Conservation (phyloP, 2,888 invertebrate species). For the Ganaspis brasiliensis region DNA sequence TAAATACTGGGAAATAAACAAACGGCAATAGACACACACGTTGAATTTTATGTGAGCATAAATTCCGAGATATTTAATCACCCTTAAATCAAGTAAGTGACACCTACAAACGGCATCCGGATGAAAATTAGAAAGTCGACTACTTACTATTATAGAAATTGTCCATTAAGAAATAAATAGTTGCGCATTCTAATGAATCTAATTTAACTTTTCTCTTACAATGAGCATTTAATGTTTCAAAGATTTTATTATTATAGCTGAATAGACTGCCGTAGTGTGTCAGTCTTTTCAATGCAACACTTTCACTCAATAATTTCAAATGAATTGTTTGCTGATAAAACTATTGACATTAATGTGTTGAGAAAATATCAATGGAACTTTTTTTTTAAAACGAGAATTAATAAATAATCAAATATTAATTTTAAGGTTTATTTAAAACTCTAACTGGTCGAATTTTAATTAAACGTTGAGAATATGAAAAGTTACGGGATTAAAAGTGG, state of each 20-base stretch:
- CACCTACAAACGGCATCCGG: slow-evolving; percentile 31
- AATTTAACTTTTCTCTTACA: not conserved
- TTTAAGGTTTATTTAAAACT: too few relatives aligned
- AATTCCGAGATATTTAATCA: slow-evolving; percentile 28
- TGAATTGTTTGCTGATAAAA: too few relatives aligned
- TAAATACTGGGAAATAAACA: slow-evolving; percentile 40
- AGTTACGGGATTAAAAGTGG: not conserved
- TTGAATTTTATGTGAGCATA: slow-evolving; percentile 32
- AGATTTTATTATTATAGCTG: too few relatives aligned
- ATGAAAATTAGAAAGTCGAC: slow-evolving; percentile 41
- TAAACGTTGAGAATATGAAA: not conserved
- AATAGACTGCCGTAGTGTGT: too few relatives aligned
- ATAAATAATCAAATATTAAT: too few relatives aligned
- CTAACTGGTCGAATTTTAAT: not conserved
- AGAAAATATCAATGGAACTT: too few relatives aligned
- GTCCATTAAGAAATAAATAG: not conserved
- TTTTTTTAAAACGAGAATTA: too few relatives aligned
- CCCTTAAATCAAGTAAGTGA: slow-evolving; percentile 33
- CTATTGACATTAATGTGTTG: too few relatives aligned
- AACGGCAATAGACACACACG: slow-evolving; percentile 31
- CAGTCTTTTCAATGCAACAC: too few relatives aligned
- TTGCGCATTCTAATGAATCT: not conserved
- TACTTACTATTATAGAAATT: slow-evolving; percentile 26
- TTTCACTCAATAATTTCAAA: too few relatives aligned
- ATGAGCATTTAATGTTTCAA: too few relatives aligned